Evolutionary conservation across 2,888 invertebrate genomes (phyloP), one percentile per base, ranked within the genome.

Genomic region (Ceraclea dissimilis): DNA sequence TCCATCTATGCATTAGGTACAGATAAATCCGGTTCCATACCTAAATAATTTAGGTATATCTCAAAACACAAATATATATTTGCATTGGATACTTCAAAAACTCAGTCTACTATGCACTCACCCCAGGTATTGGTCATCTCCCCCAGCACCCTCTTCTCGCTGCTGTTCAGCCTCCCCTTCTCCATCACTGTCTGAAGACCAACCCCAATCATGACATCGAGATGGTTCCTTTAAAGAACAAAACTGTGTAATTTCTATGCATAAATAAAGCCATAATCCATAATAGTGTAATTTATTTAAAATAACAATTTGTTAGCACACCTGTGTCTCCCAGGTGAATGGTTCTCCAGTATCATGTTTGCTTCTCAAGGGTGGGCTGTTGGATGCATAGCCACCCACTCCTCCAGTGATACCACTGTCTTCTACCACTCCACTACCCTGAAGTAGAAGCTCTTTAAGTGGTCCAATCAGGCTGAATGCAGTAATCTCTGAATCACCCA

Each of bases 401-500:
- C 8, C 13, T n/a, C 39, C 39, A 39, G 8, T 39, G 13, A 39
- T 39, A 13, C 2, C 16, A 39, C 39, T 39, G 16, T 39, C 39
- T 39, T 39, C 39, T 5, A 39, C 39, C 5, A 39, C 39, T 4
- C 39, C 39, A 39, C 39, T 39, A 5, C 39, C 54, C 31, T 54
- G 54, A 26, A 68, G 60, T 61, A 66, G 66, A 33, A 76, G 62
- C 64, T 71, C 68, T 49, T 67, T 66, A 1, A 78, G 67, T 1
- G 53, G 47, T 0, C 70, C 69, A 20, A 77, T 64, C 73, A 75
- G 75, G 17, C 75, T 74, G 22, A 76, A 65, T 0, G 75, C 72
- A 0, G 76, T 71, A 26, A 76, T 71, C 52, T 78, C 78, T 0
- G 75, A 74, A 63, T 78, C 77, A 0, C 73, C 71, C 0, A 78